Evolutionary conservation across 1,140 invertebrate species (phyloP).

Genomic region (Latrodectus geometricus): DNA sequence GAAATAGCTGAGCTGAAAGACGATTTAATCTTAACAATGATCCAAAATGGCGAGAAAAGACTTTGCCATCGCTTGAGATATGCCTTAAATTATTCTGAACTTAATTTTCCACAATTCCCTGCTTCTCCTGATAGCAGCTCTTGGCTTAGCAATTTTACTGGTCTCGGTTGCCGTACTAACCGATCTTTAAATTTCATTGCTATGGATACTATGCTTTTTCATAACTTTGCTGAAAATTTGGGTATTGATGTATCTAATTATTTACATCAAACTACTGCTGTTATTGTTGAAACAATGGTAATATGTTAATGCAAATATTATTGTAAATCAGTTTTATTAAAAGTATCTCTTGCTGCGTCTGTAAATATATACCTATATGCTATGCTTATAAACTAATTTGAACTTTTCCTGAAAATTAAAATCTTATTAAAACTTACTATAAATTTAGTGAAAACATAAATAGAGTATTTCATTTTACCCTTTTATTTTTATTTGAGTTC

Average conservation of each 20-base stretch:
- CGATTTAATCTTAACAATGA: slow-evolving; percentile 63
- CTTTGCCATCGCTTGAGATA: slow-evolving; percentile 59
- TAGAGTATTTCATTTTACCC: no score
- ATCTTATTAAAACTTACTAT: no score
- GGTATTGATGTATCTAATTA: slow-evolving; percentile 70
- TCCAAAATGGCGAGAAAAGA: slow-evolving; percentile 61
- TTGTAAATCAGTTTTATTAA: no score
- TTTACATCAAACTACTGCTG: slow-evolving; percentile 76
- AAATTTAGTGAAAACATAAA: no score
- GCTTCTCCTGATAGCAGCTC: slow-evolving; percentile 16
- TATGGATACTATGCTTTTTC: slow-evolving; percentile 78
- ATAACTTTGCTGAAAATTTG: slow-evolving; percentile 79
- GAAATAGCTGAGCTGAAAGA: slow-evolving; percentile 51
- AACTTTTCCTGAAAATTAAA: no score
- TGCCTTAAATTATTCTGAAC: slow-evolving; percentile 63
- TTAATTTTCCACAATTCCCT: slow-evolving; percentile 63
- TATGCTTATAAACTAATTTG: no score
- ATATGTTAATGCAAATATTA: slow-evolving; percentile 37
- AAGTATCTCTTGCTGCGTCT: no score
- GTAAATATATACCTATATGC: no score
- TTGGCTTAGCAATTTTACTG: slow-evolving; percentile 66
- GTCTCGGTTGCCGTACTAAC: slow-evolving; percentile 75
- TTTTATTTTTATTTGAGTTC: no score
- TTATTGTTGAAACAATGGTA: slow-evolving; percentile 81
- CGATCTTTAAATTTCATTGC: slow-evolving; percentile 77